Evolutionary conservation across 2,888 invertebrate species (phyloP).

Genomic region (Thelaira solivaga): DNA sequence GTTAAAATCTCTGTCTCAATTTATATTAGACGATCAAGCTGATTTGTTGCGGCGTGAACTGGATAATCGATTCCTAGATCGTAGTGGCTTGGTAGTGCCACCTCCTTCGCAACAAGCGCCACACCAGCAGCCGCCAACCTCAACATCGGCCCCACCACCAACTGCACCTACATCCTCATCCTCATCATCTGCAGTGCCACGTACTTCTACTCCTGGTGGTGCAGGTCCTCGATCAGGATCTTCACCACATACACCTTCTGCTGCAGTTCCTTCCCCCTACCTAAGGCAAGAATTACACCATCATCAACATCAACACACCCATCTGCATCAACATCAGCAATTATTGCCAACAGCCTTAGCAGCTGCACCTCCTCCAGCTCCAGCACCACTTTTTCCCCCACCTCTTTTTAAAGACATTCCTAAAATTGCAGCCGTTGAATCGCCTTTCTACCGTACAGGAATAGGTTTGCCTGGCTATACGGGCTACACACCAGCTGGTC

Average conservation of each 20-base stretch:
- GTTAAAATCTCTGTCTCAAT: neutral
- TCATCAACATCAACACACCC: constrained; percentile 95
- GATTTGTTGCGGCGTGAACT: constrained; percentile 92
- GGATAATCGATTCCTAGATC: constrained; percentile 93
- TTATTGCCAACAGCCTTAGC: constrained; percentile 81
- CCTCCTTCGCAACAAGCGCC: constrained; percentile 73
- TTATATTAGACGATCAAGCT: constrained; percentile 81
- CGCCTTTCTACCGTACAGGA: constrained; percentile 85
- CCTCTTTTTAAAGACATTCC: constrained; percentile 92
- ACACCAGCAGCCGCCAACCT: constrained; percentile 82
- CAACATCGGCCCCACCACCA: constrained; percentile 93
- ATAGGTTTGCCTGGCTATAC: constrained; percentile 88
- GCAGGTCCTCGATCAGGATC: constrained; percentile 71
- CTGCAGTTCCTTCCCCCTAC: constrained; percentile 77
- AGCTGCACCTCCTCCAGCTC: constrained; percentile 79
- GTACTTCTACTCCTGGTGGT: constrained; percentile 80
- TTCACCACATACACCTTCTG: constrained; percentile 65
- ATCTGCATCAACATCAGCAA: constrained; percentile 92
- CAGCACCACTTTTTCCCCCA: constrained; percentile 79
- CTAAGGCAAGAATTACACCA: constrained; percentile 93
- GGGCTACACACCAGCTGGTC: constrained; percentile 83
- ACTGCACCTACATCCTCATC: constrained; percentile 90
- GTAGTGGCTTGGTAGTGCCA: constrained; percentile 82
- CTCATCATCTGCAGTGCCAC: constrained; percentile 79
- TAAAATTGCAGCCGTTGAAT: constrained; percentile 87